phyloP scores from a whole-genome alignment of 2,113 vertebrate genomes.

The Brienomyrus brachyistius region DNA sequence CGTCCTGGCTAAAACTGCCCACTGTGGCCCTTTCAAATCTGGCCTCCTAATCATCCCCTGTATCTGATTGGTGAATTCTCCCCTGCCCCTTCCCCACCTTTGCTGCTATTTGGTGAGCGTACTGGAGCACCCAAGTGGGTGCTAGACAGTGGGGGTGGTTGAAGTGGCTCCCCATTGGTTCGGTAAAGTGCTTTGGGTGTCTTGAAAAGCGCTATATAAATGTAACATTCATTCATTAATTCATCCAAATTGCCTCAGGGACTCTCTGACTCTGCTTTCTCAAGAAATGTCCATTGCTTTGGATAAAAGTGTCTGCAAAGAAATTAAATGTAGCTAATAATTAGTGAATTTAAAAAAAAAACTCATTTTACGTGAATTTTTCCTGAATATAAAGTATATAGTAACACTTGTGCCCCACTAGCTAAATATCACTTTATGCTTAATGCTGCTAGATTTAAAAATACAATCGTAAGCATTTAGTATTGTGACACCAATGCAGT shows the following conservation, averaged over 20 bases:
- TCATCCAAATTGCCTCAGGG: not conserved
- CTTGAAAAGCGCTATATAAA: not conserved
- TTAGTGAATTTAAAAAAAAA: not conserved
- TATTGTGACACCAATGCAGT: not conserved
- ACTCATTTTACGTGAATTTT: not conserved
- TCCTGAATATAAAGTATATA: not conserved
- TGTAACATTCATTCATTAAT: not conserved
- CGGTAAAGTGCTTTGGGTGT: not conserved
- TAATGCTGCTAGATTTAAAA: not conserved
- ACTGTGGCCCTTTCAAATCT: no score
- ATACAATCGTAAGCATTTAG: not conserved
- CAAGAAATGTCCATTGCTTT: not conserved
- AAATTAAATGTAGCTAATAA: not conserved
- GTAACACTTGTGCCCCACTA: not conserved
- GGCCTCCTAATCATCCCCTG: not conserved
- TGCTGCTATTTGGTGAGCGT: not conserved
- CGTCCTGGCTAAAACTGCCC: no score
- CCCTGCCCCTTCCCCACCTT: not conserved
- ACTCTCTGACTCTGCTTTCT: not conserved
- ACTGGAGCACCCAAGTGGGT: not conserved
- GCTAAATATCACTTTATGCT: not conserved
- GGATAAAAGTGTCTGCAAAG: not conserved
- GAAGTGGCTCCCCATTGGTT: not conserved
- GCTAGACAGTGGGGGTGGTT: not conserved
- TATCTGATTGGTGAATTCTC: not conserved